A percentile compares a stretch with the other conserved stretches of the same genome.
phyloP scores from a whole-genome alignment of 2,888 invertebrate genomes.

The Yponomeuta evonymella region DNA sequence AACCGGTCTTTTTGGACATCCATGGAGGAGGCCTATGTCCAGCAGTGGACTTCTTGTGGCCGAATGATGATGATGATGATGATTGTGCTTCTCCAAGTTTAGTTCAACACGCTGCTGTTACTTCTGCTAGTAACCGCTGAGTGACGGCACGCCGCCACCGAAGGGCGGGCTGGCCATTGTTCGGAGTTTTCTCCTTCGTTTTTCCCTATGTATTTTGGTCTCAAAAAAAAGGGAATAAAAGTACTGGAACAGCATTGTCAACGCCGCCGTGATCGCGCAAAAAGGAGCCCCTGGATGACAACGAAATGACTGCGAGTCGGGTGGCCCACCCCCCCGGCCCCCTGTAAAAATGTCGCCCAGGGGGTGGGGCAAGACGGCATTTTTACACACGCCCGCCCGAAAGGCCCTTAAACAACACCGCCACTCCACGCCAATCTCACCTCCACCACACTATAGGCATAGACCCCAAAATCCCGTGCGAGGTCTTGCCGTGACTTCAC shows the following conservation, averaged over 20 bases:
- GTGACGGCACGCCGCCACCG: conserved; percentile 68
- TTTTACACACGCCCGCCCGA: conserved; percentile 57
- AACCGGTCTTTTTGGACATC: no score
- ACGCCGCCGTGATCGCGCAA: conserved; percentile 62
- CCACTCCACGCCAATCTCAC: not conserved
- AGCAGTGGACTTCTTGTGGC: no score
- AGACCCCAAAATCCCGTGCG: conserved; percentile 28
- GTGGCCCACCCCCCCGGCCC: conserved; percentile 49
- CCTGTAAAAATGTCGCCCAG: conserved; percentile 66
- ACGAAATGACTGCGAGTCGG: conserved; percentile 69
- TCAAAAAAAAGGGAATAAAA: conserved; percentile 61
- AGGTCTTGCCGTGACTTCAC: conserved; percentile 44
- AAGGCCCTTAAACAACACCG: conserved; percentile 21
- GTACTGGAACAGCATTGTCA: conserved; percentile 70
- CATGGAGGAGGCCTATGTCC: no score
- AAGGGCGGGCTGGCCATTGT: conserved; percentile 64
- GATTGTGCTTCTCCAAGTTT: no score
- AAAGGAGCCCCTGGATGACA: conserved; percentile 70
- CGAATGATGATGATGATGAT: no score
- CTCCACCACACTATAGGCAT: conserved; percentile 9
- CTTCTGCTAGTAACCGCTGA: not conserved
- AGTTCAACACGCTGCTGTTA: no score
- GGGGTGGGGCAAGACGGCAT: conserved; percentile 69
- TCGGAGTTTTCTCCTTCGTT: conserved; percentile 65
- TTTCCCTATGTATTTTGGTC: conserved; percentile 54